Conservation (phyloP, 2,113 vertebrate genomes). For the Saimiri boliviensis region DNA sequence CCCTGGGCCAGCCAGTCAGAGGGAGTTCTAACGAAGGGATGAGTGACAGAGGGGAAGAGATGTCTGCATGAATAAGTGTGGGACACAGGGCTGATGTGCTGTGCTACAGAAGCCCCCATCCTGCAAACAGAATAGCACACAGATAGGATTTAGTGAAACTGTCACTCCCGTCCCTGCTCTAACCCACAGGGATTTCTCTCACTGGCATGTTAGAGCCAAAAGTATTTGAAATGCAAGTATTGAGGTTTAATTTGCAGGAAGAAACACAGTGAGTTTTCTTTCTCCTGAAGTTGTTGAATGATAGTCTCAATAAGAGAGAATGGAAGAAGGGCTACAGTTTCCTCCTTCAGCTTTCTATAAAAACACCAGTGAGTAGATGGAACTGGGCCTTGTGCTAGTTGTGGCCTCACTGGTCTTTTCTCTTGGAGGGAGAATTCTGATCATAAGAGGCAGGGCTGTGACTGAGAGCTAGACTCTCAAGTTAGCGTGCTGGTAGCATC, state of each 20-base stretch:
- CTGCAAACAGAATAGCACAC: not conserved
- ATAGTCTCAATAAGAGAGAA: not conserved
- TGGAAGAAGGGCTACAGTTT: not conserved
- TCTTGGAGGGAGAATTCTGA: not conserved
- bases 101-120: not conserved
- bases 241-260: not conserved
- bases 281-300: not conserved
- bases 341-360: not conserved
- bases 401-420: not conserved
- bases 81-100: too few species aligned
- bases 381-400: not conserved
- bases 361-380: not conserved
- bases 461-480: not conserved
- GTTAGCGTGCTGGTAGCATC: not conserved
- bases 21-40: not conserved
- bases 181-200: not conserved
- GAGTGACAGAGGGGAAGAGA: not conserved
- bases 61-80: not conserved
- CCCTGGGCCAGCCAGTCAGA: not conserved
- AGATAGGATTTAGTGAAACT: not conserved
- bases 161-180: not conserved
- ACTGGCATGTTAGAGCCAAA: not conserved
- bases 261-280: not conserved
- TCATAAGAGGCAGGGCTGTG: fast-evolving
- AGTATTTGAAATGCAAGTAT: not conserved